Conservation (phyloP, 2,113 vertebrate genomes). For the Amphiprion ocellaris region DNA sequence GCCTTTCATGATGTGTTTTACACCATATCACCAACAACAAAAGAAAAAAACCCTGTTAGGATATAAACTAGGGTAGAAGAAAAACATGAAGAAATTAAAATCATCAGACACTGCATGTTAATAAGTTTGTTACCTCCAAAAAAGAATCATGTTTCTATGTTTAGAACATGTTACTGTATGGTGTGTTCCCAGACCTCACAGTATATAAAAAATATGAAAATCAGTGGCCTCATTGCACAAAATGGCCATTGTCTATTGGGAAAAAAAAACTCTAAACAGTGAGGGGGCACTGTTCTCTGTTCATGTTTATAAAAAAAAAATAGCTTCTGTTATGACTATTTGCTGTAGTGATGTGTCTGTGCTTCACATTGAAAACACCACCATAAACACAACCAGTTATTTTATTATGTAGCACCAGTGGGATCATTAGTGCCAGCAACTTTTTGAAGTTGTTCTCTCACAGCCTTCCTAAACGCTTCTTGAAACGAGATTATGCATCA, state of each 20-base stretch:
- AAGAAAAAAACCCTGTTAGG: background rate
- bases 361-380: background rate
- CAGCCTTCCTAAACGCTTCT: no score
- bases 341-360: constrained; percentile 23
- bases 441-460: background rate
- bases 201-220: background rate
- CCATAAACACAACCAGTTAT: background rate
- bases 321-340: constrained; percentile 13
- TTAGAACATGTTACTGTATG: constrained; percentile 24
- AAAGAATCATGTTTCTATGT: constrained; percentile 29
- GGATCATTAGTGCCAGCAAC: background rate
- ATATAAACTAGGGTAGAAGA: constrained; percentile 3
- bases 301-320: constrained; percentile 8
- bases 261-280: background rate
- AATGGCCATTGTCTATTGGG: constrained; percentile 1
- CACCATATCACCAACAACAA: background rate
- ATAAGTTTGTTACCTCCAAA: constrained; percentile 21
- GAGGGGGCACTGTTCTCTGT: constrained; percentile 13
- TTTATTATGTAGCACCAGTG: constrained; percentile 16
- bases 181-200: constrained; percentile 35
- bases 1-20: background rate
- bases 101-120: constrained; percentile 46
- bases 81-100: constrained; percentile 12
- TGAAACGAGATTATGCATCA: no score
- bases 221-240: background rate